Conservation (phyloP, 2,888 invertebrate genomes). For the Eupeodes latifasciatus region DNA sequence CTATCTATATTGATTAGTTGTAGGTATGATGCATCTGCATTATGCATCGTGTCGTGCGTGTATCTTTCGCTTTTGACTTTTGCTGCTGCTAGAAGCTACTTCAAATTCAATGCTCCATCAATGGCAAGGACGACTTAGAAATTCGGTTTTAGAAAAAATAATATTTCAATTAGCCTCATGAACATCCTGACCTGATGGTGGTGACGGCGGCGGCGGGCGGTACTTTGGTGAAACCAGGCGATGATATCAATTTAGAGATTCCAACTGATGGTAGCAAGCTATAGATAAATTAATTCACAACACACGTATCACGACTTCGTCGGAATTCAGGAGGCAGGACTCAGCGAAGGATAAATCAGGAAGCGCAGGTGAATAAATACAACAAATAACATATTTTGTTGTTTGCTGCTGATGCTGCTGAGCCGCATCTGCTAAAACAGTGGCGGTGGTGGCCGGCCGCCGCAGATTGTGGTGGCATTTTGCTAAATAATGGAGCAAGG, state of each 20-base stretch:
- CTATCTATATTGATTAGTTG: not conserved
- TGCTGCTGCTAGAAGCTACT: slow-evolving; percentile 45
- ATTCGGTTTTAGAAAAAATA: slow-evolving; percentile 33
- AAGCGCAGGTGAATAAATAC: slow-evolving; percentile 54
- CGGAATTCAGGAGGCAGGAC: not conserved
- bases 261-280: not conserved
- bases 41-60: not conserved
- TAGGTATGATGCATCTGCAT: slow-evolving; percentile 17
- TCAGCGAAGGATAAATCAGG: slow-evolving; percentile 4
- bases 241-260: slow-evolving; percentile 61
- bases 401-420: not conserved
- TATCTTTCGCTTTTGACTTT: slow-evolving; percentile 12
- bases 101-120: slow-evolving; percentile 58
- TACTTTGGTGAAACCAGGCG: not conserved
- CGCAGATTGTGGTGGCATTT: slow-evolving; percentile 50
- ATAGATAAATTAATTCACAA: not conserved
- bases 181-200: slow-evolving; percentile 19
- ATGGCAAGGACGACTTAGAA: slow-evolving; percentile 54
- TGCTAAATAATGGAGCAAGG: slow-evolving; percentile 53
- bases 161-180: slow-evolving; percentile 59
- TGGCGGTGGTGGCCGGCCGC: not conserved
- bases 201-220: slow-evolving; percentile 16
- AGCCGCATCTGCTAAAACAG: slow-evolving; percentile 17
- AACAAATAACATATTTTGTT: slow-evolving; percentile 9
- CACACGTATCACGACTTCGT: not conserved